Evolutionary conservation across 2,113 vertebrate genomes (phyloP).

Genomic region (Actenoides lindsayi): DNA sequence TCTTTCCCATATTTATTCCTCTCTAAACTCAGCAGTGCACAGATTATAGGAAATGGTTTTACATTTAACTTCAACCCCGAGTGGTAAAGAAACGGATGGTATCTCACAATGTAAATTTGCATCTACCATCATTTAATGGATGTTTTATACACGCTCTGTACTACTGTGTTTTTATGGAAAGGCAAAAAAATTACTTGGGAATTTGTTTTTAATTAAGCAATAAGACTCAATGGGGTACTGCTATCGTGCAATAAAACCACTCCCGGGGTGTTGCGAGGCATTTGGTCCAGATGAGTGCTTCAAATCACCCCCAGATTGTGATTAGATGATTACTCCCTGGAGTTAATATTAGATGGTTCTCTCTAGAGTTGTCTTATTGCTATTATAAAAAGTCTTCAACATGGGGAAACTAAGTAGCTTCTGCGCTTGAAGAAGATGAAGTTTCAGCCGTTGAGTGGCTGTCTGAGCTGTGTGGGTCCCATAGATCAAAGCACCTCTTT

Average conservation of each 20-base stretch:
- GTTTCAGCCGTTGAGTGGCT: background rate
- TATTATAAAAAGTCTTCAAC: constrained; percentile 63
- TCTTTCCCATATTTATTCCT: constrained; percentile 32
- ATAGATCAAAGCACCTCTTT: constrained; percentile 47
- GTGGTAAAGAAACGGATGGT: constrained; percentile 37
- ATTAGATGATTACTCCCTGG: constrained; percentile 74
- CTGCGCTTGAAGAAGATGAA: constrained; percentile 44
- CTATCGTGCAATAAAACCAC: constrained; percentile 63
- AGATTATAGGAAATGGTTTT: constrained; percentile 45
- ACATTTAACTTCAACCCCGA: constrained; percentile 53
- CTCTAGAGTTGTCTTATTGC: constrained; percentile 64
- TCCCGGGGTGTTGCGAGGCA: constrained; percentile 70
- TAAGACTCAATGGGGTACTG: constrained; percentile 72
- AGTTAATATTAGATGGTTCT: constrained; percentile 56
- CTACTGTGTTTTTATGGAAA: constrained; percentile 65
- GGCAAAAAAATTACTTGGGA: constrained; percentile 72
- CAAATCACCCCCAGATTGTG: constrained; percentile 72
- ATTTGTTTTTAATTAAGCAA: constrained; percentile 83
- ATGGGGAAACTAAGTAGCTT: constrained; percentile 25
- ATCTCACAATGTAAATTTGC: constrained; percentile 34
- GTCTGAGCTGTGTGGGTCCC: background rate
- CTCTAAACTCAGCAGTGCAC: constrained; percentile 45
- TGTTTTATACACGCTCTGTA: constrained; percentile 52
- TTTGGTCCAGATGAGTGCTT: constrained; percentile 71
- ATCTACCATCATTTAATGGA: constrained; percentile 59